These are phyloP conservation scores for Apodemia mormo DNA, from an alignment of 2,888 invertebrate genomes.

Conservation along the genomic window DNA sequence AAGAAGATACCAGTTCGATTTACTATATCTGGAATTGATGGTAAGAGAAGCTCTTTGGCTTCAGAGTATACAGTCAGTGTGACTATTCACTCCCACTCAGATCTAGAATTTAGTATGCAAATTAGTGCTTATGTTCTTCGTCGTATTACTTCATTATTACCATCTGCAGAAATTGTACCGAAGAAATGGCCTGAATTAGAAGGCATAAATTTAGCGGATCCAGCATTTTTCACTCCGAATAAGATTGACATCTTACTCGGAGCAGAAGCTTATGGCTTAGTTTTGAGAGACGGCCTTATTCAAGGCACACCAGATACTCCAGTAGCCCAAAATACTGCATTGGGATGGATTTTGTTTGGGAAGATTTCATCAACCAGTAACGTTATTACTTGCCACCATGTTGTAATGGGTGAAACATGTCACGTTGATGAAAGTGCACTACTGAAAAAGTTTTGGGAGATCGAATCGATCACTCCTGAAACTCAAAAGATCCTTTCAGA, in stretches of 20 bases:
- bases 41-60: neutral
- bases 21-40: neutral
- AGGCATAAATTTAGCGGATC: slow-evolving; percentile 10
- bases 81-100: neutral
- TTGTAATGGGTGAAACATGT: no score
- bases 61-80: neutral
- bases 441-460: slow-evolving; percentile 17
- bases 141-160: neutral
- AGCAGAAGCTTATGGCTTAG: neutral
- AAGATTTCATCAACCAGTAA: neutral
- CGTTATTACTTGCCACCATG: neutral
- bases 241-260: slow-evolving; percentile 13
- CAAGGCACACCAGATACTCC: slow-evolving; percentile 4
- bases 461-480: neutral
- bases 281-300: slow-evolving; percentile 12
- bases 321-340: slow-evolving; percentile 9
- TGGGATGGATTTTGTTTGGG: slow-evolving; percentile 16
- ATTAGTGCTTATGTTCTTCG: neutral
- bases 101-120: neutral
- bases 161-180: neutral
- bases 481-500: neutral
- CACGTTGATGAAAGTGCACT: slow-evolving; percentile 2
- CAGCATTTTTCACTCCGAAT: neutral
- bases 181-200: slow-evolving; percentile 1
- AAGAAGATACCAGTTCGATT: no score